phyloP scores from a whole-genome alignment of 1,140 invertebrate species.

The Apis dorsata region DNA sequence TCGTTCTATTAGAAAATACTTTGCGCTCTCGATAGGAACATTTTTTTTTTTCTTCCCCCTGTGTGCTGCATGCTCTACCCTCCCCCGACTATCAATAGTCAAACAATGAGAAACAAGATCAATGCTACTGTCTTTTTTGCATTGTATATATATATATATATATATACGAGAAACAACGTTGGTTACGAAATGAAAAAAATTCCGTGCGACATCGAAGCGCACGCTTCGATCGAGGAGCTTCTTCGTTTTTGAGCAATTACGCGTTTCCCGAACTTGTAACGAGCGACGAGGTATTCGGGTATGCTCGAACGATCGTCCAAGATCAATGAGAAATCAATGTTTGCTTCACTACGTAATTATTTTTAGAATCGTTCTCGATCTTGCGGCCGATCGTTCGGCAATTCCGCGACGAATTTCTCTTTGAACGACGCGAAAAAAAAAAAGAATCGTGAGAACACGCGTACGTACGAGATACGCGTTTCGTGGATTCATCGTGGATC shows the following conservation, averaged over 20 bases:
- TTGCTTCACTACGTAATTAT: background rate
- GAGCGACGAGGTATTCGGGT: background rate
- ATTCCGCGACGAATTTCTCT: background rate
- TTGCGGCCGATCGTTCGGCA: background rate
- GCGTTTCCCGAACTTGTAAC: background rate
- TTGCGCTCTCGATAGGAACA: conserved; percentile 27
- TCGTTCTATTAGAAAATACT: conserved; percentile 15
- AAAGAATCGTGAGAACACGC: background rate
- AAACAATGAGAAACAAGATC: background rate
- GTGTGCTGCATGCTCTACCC: too few species aligned
- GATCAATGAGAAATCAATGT: background rate
- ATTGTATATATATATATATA: background rate
- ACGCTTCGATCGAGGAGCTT: conserved; percentile 4
- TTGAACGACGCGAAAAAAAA: too few species aligned
- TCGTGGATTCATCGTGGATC: background rate
- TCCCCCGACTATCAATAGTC: background rate
- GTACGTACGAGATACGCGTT: background rate
- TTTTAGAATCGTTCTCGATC: too few species aligned
- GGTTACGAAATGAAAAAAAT: conserved; percentile 17
- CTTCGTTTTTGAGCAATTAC: conserved; percentile 35
- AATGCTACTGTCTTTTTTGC: background rate
- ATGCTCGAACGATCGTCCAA: background rate
- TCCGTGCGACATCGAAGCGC: background rate
- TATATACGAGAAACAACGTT: background rate
- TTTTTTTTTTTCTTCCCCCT: background rate